Evolutionary conservation across 2,888 invertebrate species (phyloP).

Genomic region (Pyrgus malvae): DNA sequence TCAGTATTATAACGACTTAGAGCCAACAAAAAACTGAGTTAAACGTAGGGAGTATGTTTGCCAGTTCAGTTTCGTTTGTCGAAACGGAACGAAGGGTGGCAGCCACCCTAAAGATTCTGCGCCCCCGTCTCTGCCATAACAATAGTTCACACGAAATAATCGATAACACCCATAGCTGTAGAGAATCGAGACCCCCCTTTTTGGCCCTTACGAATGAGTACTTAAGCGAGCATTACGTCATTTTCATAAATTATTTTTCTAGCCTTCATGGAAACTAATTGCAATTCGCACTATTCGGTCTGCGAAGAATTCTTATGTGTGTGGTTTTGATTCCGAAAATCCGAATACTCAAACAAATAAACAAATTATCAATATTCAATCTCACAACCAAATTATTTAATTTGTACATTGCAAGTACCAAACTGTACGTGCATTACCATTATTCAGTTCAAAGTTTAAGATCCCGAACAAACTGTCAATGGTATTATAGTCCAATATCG

Average conservation of each 20-base stretch:
- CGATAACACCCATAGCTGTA: constrained; percentile 54
- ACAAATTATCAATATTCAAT: too few species aligned
- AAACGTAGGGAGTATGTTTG: constrained; percentile 20
- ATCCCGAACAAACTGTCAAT: too few species aligned
- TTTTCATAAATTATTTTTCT: constrained; percentile 10
- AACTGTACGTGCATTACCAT: too few species aligned
- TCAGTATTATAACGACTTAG: constrained; percentile 15
- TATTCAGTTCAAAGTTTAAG: too few species aligned
- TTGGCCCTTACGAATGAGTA: constrained; percentile 22
- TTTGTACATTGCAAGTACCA: too few species aligned
- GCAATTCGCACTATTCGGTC: too few species aligned
- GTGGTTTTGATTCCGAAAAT: too few species aligned
- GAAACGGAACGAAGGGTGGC: constrained; percentile 35
- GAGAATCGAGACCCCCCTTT: constrained; percentile 28
- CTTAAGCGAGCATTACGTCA: constrained; percentile 19
- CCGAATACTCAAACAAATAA: too few species aligned
- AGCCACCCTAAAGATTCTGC: constrained; percentile 71
- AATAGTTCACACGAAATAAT: constrained; percentile 76
- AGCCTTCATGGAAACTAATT: neutral
- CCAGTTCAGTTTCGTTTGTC: constrained; percentile 31
- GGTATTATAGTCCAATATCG: too few species aligned
- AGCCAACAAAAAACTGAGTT: constrained; percentile 20
- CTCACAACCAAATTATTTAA: too few species aligned
- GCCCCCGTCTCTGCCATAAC: constrained; percentile 61
- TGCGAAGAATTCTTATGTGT: too few species aligned